phyloP scores from a whole-genome alignment of 2,113 vertebrate species.

The Lethenteron reissneri region DNA sequence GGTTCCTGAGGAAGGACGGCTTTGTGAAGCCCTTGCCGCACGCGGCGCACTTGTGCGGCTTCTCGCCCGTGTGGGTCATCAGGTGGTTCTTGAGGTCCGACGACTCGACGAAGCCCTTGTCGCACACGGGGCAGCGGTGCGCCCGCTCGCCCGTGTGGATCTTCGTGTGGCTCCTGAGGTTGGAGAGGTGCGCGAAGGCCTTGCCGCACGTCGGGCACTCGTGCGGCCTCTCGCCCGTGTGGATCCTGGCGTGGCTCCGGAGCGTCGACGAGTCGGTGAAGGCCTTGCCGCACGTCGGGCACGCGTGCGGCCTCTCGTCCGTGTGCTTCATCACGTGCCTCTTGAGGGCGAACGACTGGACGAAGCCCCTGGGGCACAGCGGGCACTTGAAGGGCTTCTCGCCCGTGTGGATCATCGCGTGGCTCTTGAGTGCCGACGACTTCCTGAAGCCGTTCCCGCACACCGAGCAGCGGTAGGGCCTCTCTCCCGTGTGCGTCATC shows the following conservation, averaged over 20 bases:
- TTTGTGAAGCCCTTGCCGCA: slow-evolving; percentile 3
- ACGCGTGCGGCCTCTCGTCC: background rate
- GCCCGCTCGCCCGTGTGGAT: slow-evolving; percentile 1
- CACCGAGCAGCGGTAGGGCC: slow-evolving; percentile 4
- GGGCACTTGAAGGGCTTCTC: background rate
- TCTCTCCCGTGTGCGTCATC: background rate
- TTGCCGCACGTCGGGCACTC: background rate
- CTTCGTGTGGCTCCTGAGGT: background rate
- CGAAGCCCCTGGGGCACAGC: slow-evolving; percentile 2
- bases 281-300: background rate
- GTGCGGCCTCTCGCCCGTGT: slow-evolving; percentile 2
- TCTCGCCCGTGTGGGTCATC: slow-evolving; percentile 2
- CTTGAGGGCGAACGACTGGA: background rate
- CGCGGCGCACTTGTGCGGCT: background rate
- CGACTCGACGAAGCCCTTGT: background rate
- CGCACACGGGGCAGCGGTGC: background rate
- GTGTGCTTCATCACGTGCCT: slow-evolving; percentile 1
- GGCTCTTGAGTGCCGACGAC: background rate
- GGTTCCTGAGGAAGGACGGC: background rate
- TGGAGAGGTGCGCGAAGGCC: slow-evolving; percentile 1
- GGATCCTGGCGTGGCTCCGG: background rate
- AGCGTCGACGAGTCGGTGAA: slow-evolving; percentile 1
- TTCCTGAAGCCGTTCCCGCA: slow-evolving; percentile 19
- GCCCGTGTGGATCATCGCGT: slow-evolving; percentile 2
- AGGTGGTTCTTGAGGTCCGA: background rate